Evolutionary conservation across 2,113 vertebrate genomes (phyloP).

Genomic region (Buteo buteo): DNA sequence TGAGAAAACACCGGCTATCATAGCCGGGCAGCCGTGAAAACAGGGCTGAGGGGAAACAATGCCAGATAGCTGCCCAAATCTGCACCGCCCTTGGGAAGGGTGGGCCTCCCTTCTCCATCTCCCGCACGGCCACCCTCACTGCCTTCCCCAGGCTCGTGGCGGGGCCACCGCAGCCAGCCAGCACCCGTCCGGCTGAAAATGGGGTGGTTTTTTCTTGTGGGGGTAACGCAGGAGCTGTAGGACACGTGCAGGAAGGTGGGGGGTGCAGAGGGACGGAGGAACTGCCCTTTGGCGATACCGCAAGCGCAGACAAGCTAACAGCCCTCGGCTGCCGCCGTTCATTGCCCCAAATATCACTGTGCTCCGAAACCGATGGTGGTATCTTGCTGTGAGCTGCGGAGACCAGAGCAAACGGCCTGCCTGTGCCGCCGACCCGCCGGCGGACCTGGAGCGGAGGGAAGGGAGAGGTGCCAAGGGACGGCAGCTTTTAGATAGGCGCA

Average conservation of each 20-base stretch:
- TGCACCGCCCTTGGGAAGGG: background rate
- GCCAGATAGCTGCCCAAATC: background rate
- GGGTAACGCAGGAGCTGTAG: background rate
- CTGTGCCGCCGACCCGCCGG: accelerated
- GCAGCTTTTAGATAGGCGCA: background rate
- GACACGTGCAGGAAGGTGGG: background rate
- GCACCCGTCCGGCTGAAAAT: background rate
- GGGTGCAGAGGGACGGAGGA: background rate
- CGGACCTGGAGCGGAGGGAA: background rate
- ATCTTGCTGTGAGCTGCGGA: background rate
- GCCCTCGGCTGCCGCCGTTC: accelerated
- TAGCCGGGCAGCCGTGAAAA: background rate
- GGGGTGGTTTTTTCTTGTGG: background rate
- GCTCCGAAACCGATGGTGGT: background rate
- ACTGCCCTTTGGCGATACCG: background rate
- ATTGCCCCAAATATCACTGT: background rate
- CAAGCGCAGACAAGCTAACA: background rate
- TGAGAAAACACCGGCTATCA: background rate
- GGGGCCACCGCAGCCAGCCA: background rate
- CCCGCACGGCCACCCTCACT: accelerated
- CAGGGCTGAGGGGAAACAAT: background rate
- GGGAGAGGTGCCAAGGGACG: accelerated
- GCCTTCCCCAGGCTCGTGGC: accelerated
- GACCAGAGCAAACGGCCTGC: background rate
- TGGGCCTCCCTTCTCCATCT: background rate